Base-by-base conservation (phyloP, 1,140 invertebrate genomes). In the Drosophila busckii region DNA sequence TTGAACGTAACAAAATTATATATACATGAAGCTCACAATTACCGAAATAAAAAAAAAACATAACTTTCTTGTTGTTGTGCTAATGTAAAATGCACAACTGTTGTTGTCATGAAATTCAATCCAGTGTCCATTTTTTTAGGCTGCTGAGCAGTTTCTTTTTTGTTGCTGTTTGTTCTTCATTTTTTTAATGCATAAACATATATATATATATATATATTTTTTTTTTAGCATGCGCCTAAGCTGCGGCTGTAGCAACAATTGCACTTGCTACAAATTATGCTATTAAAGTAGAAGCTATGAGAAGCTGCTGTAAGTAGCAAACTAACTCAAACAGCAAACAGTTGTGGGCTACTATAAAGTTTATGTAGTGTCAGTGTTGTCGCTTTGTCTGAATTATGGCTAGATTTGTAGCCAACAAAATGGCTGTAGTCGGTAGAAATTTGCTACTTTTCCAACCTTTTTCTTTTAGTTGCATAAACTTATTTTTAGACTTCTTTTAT, bases 1-100 rank as follows among this genome's bases (percentile, higher is more conserved):
- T 22, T 48, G 15, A 25, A 42, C 55, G 41, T 34, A 37, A 69
- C 44, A 44, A 78, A 70, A 78, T 76, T 76, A 76, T 67, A 76
- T 78, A 76, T 76, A 67, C 71, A 76, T 76, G 70, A 76, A 62
- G 66, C 37, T 32, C 56, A 61, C 70, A 78, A 76, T 76, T 76
- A 78, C 71, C 54, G 67, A 73, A 78, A n/a, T n/a, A n/a, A n/a
- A n/a, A n/a, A n/a, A n/a, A n/a, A n/a, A n/a, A n/a, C n/a, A n/a
- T n/a, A n/a, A n/a, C n/a, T n/a, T n/a, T n/a, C n/a, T n/a, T n/a
- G n/a, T n/a, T n/a, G n/a, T n/a, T n/a, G n/a, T n/a, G n/a, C n/a
- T n/a, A n/a, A n/a, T n/a, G n/a, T n/a, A n/a, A n/a, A n/a, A n/a
- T n/a, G n/a, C n/a, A n/a, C 23, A 8, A 8, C 17, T 12, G 29